Base-by-base conservation (phyloP, 1,140 invertebrate species). In the Brachionus manjavacas region DNA sequence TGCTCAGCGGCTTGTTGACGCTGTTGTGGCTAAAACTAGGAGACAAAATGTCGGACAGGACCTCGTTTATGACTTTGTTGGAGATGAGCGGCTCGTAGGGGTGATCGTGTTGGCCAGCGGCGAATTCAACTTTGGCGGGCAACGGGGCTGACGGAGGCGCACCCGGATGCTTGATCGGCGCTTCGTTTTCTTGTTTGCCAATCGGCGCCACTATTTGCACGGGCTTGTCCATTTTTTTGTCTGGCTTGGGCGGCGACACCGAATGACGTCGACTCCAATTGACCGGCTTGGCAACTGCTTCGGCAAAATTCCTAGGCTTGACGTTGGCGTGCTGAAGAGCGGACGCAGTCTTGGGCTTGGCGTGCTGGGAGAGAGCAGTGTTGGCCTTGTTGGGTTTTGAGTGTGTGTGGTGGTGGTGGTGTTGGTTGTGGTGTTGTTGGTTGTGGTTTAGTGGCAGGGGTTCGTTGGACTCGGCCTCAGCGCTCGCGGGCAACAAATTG, bases 261-360 rank as follows among this genome's bases (percentile, higher is more conserved):
- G 72, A 76, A 49, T 76, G 72, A 12, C 72, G 16, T 23, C 72
- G 41, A 25, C n/a, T 76, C 43, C 68, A 72, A 20, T 39, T 41
- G n/a, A 72, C 68, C n/a, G 68, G 76, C 52, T 81, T 81, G 41
- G 79, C 79, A 9, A 81, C 79, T 4, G 79, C 79, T 39, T 81
- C 79, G n/a, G 79, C 79, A 35, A 81, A 81, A 28, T 81, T 81
- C 41, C 79, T 60, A 0, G 79, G 79, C 39, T 81, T 81, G 11
- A 9, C 20, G 31, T 3, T 68, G 8, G 14, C n/a, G 31, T 64
- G 55, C 9, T 39, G 16, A 20, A 43, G 41, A 52, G 28, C 23
- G 12, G 20, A n/a, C n/a, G 41, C 9, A 14, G 16, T 3, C 12
- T 76, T 76, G 14, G 68, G 35, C 20, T 41, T 39, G 4, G n/a